Conservation (phyloP, 2,113 vertebrate species). For the Promerops cafer region DNA sequence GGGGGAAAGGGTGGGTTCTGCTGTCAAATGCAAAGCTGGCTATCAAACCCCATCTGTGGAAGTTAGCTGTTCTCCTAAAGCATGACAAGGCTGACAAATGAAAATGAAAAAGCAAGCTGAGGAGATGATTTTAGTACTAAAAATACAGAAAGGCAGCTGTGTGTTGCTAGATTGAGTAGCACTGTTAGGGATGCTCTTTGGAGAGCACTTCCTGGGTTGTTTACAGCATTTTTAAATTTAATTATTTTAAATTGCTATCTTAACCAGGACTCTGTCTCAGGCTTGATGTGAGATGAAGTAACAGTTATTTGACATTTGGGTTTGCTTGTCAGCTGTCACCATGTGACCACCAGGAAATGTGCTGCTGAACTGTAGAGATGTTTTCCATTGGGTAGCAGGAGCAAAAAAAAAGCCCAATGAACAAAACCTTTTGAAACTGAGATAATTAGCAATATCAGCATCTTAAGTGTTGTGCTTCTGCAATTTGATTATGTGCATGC, state of each 20-base stretch:
- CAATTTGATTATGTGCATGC: background rate
- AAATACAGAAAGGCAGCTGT: background rate
- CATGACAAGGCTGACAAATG: background rate
- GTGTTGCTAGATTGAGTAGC: background rate
- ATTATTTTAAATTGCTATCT: background rate
- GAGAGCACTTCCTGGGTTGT: background rate
- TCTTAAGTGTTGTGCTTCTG: background rate
- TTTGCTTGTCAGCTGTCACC: background rate
- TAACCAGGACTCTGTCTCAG: background rate
- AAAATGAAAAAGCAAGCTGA: background rate
- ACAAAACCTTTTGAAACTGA: background rate
- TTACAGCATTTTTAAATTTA: background rate
- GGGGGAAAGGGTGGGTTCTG: background rate
- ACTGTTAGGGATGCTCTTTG: background rate
- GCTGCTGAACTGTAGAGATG: background rate
- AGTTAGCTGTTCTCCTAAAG: background rate
- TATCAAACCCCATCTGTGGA: background rate
- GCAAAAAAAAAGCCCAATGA: accelerated
- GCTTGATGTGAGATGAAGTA: background rate
- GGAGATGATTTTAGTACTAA: background rate
- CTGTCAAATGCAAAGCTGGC: background rate
- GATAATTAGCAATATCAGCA: background rate
- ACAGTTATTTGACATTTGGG: background rate
- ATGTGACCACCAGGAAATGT: background rate
- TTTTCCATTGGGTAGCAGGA: background rate